phyloP scores from a whole-genome alignment of 2,797 vertebrate species.

The Rachycentron canadum region DNA sequence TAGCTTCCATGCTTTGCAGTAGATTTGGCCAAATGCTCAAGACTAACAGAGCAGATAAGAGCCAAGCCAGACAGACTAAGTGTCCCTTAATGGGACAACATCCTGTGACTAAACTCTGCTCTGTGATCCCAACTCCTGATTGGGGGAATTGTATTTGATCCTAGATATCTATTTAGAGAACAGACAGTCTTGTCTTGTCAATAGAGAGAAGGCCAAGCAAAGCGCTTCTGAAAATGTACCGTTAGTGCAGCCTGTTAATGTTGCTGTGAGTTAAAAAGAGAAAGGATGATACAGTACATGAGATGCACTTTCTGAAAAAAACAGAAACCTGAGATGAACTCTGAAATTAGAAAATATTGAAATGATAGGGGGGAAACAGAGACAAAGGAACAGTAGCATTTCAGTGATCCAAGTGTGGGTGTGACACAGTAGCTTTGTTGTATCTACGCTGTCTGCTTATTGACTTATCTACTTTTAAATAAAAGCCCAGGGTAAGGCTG shows the following conservation, averaged over 20 bases:
- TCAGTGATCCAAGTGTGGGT: slow-evolving; percentile 4
- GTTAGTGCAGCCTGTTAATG: slow-evolving; percentile 9
- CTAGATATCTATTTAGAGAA: slow-evolving; percentile 58
- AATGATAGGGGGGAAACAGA: background rate
- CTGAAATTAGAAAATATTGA: slow-evolving; percentile 18
- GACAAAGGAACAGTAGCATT: background rate
- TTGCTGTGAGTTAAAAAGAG: slow-evolving; percentile 25
- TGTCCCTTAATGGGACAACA: slow-evolving; percentile 56
- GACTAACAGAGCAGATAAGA: slow-evolving; percentile 54
- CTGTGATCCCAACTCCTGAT: slow-evolving; percentile 59
- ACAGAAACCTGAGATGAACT: slow-evolving; percentile 8
- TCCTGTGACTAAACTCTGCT: slow-evolving; percentile 51
- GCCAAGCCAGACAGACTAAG: slow-evolving; percentile 41
- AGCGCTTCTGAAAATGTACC: slow-evolving; percentile 36
- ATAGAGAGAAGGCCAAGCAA: slow-evolving; percentile 48
- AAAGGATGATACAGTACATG: slow-evolving; percentile 14
- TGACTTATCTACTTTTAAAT: background rate
- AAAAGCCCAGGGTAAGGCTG: background rate
- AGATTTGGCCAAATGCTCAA: slow-evolving; percentile 49
- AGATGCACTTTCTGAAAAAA: background rate
- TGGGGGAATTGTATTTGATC: slow-evolving; percentile 43
- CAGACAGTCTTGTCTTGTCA: slow-evolving; percentile 48
- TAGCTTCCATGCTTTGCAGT: slow-evolving; percentile 29
- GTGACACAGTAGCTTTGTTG: background rate
- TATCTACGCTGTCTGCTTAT: background rate